Conservation (phyloP, 2,888 invertebrate species). For the Pandemis corylana region DNA sequence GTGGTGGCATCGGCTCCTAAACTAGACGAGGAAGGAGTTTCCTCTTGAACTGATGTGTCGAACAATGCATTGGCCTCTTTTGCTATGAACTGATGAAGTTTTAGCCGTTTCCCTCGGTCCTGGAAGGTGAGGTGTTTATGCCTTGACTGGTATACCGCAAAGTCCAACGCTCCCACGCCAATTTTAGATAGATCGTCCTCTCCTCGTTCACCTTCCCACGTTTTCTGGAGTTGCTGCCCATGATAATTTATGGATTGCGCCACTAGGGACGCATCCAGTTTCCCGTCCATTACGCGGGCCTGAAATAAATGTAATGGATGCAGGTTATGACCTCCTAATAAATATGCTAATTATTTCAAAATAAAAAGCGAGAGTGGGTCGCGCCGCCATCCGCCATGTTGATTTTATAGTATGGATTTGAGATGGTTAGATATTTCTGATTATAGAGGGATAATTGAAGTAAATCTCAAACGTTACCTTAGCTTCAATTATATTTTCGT, state of each 20-base stretch:
- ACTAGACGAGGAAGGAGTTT: constrained; percentile 77
- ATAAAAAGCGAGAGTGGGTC: constrained; percentile 31
- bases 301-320: constrained; percentile 19
- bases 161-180: constrained; percentile 86
- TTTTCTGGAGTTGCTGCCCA: constrained; percentile 94
- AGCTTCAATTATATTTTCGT: not conserved
- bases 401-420: constrained; percentile 18
- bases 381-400: constrained; percentile 40
- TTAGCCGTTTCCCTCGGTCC: constrained; percentile 92
- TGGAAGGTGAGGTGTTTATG: constrained; percentile 93
- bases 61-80: constrained; percentile 93
- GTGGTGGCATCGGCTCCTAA: constrained; percentile 79
- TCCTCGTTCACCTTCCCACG: constrained; percentile 94
- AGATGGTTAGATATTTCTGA: not conserved
- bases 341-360: not conserved
- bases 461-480: constrained; percentile 9
- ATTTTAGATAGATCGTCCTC: constrained; percentile 89
- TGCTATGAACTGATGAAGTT: constrained; percentile 94
- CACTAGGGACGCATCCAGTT: constrained; percentile 84
- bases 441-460: not conserved
- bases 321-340: constrained; percentile 41
- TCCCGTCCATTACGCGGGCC: constrained; percentile 66
- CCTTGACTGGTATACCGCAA: constrained; percentile 90
- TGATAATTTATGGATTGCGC: constrained; percentile 92
- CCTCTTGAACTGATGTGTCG: constrained; percentile 80